Conservation (phyloP, 2,888 invertebrate species). For the Cheilosia vulpina region DNA sequence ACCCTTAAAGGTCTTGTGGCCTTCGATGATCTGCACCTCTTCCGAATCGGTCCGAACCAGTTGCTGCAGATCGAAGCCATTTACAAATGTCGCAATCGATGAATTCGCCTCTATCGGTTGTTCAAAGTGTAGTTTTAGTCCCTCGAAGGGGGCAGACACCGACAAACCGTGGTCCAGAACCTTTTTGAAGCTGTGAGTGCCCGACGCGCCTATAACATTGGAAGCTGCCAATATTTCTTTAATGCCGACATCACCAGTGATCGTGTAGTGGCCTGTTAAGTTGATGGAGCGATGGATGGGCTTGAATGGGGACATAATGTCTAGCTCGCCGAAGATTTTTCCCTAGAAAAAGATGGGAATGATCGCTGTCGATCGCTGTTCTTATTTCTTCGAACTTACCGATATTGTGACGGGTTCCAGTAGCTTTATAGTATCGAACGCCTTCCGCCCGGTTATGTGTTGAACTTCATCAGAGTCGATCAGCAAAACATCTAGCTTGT, state of each 20-base stretch:
- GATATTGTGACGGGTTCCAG: constrained; percentile 83
- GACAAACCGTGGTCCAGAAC: constrained; percentile 77
- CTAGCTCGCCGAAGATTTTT: constrained; percentile 83
- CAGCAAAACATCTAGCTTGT: constrained; percentile 84
- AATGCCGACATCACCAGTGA: constrained; percentile 84
- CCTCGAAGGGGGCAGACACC: constrained; percentile 76
- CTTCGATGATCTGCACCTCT: constrained; percentile 83
- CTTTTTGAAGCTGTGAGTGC: constrained; percentile 75
- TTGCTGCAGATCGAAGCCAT: constrained; percentile 82
- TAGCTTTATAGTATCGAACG: constrained; percentile 83
- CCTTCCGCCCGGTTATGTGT: constrained; percentile 83
- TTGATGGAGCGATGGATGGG: constrained; percentile 83
- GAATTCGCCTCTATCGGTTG: constrained; percentile 80
- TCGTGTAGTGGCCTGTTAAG: constrained; percentile 82
- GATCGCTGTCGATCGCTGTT: background rate
- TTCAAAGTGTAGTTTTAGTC: constrained; percentile 79
- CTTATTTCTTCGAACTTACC: constrained; percentile 76
- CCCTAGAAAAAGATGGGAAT: constrained; percentile 79
- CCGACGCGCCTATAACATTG: constrained; percentile 78
- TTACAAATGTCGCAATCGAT: constrained; percentile 83
- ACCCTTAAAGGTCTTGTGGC: constrained; percentile 83
- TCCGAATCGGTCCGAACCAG: constrained; percentile 83
- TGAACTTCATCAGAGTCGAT: constrained; percentile 82
- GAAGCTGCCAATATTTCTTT: constrained; percentile 81
- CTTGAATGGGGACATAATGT: constrained; percentile 83